Percentiles rank a stretch among this genome's conserved stretches.
Conservation (phyloP, 2,113 vertebrate species). For the Pseudorectes ferrugineus region DNA sequence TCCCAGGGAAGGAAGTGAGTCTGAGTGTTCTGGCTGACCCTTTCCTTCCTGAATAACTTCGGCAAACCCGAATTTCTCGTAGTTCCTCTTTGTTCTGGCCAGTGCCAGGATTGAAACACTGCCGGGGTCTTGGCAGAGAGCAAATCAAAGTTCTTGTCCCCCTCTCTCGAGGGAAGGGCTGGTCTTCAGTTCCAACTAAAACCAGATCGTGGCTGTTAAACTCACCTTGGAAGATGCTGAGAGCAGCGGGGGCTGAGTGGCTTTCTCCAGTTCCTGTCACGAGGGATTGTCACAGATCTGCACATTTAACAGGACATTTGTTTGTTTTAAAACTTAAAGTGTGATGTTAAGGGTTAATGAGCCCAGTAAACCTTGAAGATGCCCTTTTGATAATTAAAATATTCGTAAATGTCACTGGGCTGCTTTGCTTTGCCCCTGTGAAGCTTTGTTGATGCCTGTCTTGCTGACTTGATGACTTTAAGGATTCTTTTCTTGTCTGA, state of each 20-base stretch:
- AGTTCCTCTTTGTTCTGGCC: not conserved
- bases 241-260: not conserved
- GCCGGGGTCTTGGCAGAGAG: accelerated
- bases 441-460: not conserved
- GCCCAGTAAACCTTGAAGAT: not conserved
- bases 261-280: not conserved
- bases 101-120: not conserved
- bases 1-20: not conserved
- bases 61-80: not conserved
- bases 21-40: not conserved
- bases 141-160: not conserved
- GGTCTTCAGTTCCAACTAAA: not conserved
- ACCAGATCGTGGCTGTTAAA: not conserved
- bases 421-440: not conserved
- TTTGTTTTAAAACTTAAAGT: not conserved
- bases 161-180: not conserved
- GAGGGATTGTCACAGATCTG: not conserved
- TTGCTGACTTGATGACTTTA: conserved; percentile 32
- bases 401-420: not conserved
- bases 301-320: not conserved
- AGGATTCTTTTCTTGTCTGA: conserved; percentile 41
- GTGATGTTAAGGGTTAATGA: not conserved
- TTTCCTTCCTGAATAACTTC: conserved; percentile 29
- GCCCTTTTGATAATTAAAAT: not conserved
- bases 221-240: not conserved